A percentile compares a stretch with the other conserved stretches of the same genome.
Evolutionary conservation across 2,797 vertebrate species (phyloP).

Genomic region (Semotilus atromaculatus): DNA sequence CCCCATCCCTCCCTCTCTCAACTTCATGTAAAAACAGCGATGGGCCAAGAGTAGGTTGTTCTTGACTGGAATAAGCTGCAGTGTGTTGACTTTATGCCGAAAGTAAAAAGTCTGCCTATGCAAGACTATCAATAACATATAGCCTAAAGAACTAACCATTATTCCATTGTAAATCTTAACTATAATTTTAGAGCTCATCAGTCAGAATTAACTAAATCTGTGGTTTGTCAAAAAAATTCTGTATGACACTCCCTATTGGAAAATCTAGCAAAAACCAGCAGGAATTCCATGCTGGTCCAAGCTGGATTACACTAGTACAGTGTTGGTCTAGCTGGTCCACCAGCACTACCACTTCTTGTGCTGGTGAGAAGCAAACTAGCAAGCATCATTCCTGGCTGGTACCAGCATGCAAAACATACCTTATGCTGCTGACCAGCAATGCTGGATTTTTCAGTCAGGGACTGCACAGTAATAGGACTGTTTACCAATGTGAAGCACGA

Average conservation of each 20-base stretch:
- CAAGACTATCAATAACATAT: not conserved
- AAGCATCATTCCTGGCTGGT: not conserved
- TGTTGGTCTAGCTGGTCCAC: not conserved
- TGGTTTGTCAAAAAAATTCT: not conserved
- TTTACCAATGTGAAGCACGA: not conserved
- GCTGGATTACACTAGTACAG: not conserved
- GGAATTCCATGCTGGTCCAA: not conserved
- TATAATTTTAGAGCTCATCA: not conserved
- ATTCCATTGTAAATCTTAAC: not conserved
- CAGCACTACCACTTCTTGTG: not conserved
- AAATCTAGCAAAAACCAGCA: not conserved
- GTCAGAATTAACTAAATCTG: not conserved
- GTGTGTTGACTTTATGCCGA: not conserved
- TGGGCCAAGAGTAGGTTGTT: not conserved
- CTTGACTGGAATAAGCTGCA: not conserved
- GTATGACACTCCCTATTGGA: not conserved
- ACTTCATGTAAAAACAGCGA: not conserved
- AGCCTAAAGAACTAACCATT: not conserved
- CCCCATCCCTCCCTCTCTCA: no score
- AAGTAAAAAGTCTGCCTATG: not conserved
- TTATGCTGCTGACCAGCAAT: not conserved
- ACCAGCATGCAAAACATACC: not conserved
- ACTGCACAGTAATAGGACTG: not conserved
- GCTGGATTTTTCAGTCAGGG: not conserved
- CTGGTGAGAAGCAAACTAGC: not conserved